phyloP scores from a whole-genome alignment of 2,797 vertebrate species.

The Aplochiton taeniatus region DNA sequence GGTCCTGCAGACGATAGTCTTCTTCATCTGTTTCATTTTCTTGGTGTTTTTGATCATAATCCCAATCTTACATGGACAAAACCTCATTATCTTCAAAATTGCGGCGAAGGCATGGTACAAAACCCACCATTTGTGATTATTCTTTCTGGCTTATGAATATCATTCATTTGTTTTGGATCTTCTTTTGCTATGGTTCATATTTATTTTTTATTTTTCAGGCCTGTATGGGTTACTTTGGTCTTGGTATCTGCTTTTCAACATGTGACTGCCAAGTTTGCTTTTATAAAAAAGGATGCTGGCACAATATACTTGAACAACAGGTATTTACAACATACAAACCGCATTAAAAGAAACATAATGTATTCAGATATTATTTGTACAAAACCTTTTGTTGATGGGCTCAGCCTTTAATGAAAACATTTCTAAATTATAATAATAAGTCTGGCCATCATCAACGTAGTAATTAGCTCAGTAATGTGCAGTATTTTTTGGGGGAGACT shows the following conservation, averaged over 20 bases:
- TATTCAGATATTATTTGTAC: no score
- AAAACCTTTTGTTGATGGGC: no score
- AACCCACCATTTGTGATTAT: no score
- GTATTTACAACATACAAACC: slow-evolving; percentile 42
- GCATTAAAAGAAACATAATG: no score
- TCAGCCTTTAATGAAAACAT: no score
- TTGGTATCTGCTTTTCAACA: slow-evolving; percentile 79
- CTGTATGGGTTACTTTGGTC: slow-evolving; percentile 85
- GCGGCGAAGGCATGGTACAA: slow-evolving; percentile 82
- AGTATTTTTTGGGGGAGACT: no score
- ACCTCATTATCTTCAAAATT: slow-evolving; percentile 77
- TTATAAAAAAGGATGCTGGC: slow-evolving; percentile 79
- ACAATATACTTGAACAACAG: slow-evolving; percentile 77
- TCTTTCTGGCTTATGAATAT: neutral
- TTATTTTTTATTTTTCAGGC: slow-evolving; percentile 70
- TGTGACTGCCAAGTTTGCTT: slow-evolving; percentile 77
- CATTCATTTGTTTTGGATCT: neutral
- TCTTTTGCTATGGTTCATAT: neutral
- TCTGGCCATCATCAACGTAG: no score
- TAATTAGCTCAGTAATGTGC: no score
- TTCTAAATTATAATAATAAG: no score
- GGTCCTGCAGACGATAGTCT: slow-evolving; percentile 86
- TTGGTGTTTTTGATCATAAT: slow-evolving; percentile 87
- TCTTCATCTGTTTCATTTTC: slow-evolving; percentile 84
- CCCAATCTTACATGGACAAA: slow-evolving; percentile 82